Evolutionary conservation across 2,797 vertebrate genomes (phyloP).

Genomic region (Poecilia picta): DNA sequence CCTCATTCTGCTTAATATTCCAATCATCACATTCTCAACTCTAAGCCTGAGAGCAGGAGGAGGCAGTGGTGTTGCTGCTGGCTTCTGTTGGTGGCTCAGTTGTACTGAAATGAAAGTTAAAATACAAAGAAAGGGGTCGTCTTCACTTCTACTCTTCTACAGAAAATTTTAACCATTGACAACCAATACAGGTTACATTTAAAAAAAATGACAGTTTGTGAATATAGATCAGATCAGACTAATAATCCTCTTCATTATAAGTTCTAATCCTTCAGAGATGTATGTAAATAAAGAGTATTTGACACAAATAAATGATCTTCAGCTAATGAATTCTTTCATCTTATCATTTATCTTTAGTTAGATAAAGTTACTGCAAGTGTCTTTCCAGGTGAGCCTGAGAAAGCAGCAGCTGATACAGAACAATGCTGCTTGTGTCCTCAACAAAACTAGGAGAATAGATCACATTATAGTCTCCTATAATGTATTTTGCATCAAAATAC

Average conservation of each 20-base stretch:
- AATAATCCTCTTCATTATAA: background rate
- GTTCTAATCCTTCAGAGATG: background rate
- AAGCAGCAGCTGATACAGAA: background rate
- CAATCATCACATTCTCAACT: constrained; percentile 1
- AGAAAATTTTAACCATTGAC: background rate
- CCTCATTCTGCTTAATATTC: constrained; percentile 14
- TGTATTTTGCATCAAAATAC: background rate
- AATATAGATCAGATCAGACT: background rate
- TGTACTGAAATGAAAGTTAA: background rate
- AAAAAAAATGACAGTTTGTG: background rate
- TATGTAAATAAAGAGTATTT: background rate
- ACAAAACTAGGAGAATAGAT: too few species aligned
- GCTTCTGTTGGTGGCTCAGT: background rate
- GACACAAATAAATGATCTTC: background rate
- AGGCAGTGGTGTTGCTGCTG: background rate
- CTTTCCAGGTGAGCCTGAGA: background rate
- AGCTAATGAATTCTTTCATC: background rate
- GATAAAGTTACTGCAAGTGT: background rate
- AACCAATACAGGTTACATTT: background rate
- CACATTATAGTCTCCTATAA: too few species aligned
- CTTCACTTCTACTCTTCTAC: background rate
- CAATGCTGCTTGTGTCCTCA: too few species aligned
- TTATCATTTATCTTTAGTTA: background rate
- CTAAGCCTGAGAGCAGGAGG: too few species aligned
- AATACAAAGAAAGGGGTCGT: background rate